These are phyloP conservation scores for Rugalucina vietnamica DNA, from an alignment of 2,888 invertebrate species.

Conservation along the genomic window DNA sequence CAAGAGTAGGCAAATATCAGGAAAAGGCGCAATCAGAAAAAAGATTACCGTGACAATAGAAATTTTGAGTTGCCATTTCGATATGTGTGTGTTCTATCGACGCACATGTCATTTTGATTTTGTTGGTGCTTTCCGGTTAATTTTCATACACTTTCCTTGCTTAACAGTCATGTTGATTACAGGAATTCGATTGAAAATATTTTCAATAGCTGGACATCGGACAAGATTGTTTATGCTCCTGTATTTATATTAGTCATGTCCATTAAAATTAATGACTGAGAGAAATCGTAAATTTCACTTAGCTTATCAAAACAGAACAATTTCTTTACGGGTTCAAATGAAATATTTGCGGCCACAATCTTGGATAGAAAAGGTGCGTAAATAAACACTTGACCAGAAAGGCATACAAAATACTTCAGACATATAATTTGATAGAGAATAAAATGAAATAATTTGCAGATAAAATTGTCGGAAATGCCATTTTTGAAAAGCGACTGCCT, in stretches of 20 bases:
- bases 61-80: too few species aligned
- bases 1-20: too few species aligned
- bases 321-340: background rate
- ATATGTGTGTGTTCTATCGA: too few species aligned
- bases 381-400: conserved; percentile 14
- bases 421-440: conserved; percentile 3
- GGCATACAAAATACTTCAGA: conserved; percentile 11
- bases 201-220: background rate
- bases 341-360: conserved; percentile 3
- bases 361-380: conserved; percentile 3
- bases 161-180: too few species aligned
- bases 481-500: background rate
- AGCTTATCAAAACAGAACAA: background rate
- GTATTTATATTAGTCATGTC: conserved; percentile 11
- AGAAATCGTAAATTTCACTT: conserved; percentile 11
- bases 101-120: background rate
- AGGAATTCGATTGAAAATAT: background rate
- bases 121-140: background rate
- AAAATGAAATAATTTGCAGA: conserved; percentile 9
- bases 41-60: too few species aligned
- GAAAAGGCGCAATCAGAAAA: too few species aligned
- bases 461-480: background rate
- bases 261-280: conserved; percentile 1
- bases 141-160: background rate
- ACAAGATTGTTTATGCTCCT: background rate